These are phyloP conservation scores for Meloidogyne floridensis DNA, from an alignment of 1,140 invertebrate genomes.

Conservation along the genomic window DNA sequence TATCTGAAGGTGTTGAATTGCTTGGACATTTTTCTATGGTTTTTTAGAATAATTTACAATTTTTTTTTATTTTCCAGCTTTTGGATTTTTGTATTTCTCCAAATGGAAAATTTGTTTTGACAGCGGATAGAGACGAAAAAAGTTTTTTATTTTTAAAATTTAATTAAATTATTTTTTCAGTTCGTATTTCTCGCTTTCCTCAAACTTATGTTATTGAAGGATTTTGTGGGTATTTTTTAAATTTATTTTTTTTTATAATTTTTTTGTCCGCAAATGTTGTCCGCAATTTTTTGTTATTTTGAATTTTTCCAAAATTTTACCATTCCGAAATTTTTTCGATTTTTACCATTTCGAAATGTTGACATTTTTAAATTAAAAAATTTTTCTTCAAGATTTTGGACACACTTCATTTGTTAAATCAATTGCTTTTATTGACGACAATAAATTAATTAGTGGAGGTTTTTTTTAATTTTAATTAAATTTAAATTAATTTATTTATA, in stretches of 20 bases:
- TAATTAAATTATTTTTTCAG: background rate
- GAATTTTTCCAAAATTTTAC: no score
- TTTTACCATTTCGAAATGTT: no score
- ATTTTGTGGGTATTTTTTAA: constrained; percentile 27
- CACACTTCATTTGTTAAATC: constrained; percentile 39
- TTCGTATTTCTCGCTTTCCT: constrained; percentile 39
- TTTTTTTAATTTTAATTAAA: constrained; percentile 4
- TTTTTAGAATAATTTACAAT: no score
- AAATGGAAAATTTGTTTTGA: constrained; percentile 27
- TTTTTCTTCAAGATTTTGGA: constrained; percentile 8
- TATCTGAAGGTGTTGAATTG: background rate
- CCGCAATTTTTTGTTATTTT: no score
- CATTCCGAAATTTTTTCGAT: no score
- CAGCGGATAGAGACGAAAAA: constrained; percentile 41
- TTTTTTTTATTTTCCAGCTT: background rate
- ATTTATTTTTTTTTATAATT: background rate
- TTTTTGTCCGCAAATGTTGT: no score
- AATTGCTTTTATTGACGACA: constrained; percentile 20
- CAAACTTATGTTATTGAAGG: constrained; percentile 34
- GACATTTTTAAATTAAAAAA: no score
- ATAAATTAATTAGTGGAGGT: constrained; percentile 36
- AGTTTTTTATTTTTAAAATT: background rate
- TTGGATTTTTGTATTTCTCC: constrained; percentile 37
- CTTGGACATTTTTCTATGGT: constrained; percentile 3
- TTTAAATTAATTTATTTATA: background rate